phyloP scores from a whole-genome alignment of 2,113 vertebrate genomes.

The Lota lota region DNA sequence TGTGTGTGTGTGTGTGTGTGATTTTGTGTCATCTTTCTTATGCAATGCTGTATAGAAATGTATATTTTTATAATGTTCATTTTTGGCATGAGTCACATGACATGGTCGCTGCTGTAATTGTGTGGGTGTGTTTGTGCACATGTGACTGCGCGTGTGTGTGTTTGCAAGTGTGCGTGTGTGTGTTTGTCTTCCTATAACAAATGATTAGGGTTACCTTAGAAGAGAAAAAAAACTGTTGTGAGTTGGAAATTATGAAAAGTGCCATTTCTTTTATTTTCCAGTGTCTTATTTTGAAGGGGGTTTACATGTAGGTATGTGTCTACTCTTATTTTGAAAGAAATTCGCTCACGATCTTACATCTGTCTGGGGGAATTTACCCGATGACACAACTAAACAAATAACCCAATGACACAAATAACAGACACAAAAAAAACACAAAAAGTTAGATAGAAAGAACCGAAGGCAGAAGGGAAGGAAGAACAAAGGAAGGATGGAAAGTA shows the following conservation, averaged over 20 bases:
- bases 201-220: background rate
- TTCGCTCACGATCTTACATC: background rate
- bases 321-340: constrained; percentile 23
- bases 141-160: constrained; percentile 46
- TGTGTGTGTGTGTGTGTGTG: constrained; percentile 36
- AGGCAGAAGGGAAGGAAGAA: background rate
- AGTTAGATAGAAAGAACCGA: background rate
- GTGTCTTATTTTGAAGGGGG: constrained; percentile 40
- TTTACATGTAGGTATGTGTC: constrained; percentile 50
- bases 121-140: constrained; percentile 33
- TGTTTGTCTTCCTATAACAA: background rate
- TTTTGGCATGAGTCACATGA: constrained; percentile 71
- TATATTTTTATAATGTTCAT: constrained; percentile 79
- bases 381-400: background rate
- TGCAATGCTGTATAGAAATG: constrained; percentile 77
- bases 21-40: constrained; percentile 69
- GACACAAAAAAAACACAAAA: background rate
- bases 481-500: background rate
- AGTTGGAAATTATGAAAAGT: constrained; percentile 65
- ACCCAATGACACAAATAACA: background rate
- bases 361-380: background rate
- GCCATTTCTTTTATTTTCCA: constrained; percentile 65
- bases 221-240: constrained; percentile 11
- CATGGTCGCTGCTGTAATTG: constrained; percentile 50
- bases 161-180: background rate